Conservation (phyloP, 2,797 vertebrate species). For the Catharus ustulatus region DNA sequence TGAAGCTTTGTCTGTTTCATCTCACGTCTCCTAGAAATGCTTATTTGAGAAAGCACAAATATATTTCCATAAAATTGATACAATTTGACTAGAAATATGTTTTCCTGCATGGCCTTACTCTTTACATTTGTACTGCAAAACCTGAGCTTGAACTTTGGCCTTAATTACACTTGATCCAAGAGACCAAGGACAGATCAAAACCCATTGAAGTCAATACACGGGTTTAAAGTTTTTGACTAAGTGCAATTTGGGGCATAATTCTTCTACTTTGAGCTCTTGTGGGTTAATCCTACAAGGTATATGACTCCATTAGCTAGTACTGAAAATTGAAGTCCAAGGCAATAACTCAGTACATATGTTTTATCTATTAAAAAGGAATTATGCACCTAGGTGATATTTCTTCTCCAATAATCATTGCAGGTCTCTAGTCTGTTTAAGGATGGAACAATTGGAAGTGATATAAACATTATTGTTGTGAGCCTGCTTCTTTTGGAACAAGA, state of each 20-base stretch:
- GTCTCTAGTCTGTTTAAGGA: constrained; percentile 98
- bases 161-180: background rate
- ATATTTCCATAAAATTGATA: background rate
- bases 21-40: background rate
- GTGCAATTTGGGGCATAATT: background rate
- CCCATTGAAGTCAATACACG: background rate
- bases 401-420: constrained; percentile 71
- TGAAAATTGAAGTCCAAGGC: background rate
- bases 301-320: background rate
- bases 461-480: constrained; percentile 94
- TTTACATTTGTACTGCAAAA: background rate
- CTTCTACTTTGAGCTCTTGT: background rate
- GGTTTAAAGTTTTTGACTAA: background rate
- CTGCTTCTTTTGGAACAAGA: constrained; percentile 93
- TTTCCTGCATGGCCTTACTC: background rate
- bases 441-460: constrained; percentile 95
- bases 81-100: background rate
- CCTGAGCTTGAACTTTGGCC: background rate
- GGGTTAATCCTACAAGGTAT: background rate
- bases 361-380: background rate
- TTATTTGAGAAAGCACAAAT: background rate
- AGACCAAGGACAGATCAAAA: background rate
- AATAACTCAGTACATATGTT: background rate
- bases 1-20: background rate
- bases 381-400: background rate